phyloP scores from a whole-genome alignment of 2,797 vertebrate genomes.

The Chiroxiphia lanceolata region DNA sequence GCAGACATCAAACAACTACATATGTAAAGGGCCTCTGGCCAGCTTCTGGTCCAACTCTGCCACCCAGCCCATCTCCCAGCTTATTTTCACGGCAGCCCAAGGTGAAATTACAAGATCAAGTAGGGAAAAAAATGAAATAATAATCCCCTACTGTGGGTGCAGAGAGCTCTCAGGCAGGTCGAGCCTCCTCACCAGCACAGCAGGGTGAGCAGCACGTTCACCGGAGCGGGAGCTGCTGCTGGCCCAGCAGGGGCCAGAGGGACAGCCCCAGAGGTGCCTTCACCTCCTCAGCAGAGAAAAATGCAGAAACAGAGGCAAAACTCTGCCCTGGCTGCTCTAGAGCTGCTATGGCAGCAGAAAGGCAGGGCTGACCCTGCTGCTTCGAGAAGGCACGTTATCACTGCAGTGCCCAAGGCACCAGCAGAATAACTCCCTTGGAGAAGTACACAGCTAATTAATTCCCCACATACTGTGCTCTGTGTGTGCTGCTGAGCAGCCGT shows the following conservation, averaged over 20 bases:
- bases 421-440: background rate
- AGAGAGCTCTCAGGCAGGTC: background rate
- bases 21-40: slow-evolving; percentile 21
- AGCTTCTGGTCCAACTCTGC: background rate
- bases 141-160: background rate
- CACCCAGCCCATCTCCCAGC: background rate
- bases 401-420: background rate
- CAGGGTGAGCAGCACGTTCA: fast-evolving
- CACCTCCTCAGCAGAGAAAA: background rate
- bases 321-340: background rate
- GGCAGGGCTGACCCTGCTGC: slow-evolving; percentile 20
- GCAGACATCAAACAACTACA: slow-evolving; percentile 36
- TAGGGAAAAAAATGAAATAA: background rate
- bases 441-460: slow-evolving; percentile 42
- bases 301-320: background rate
- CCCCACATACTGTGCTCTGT: background rate
- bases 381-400: background rate
- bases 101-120: slow-evolving; percentile 12
- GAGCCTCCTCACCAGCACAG: background rate
- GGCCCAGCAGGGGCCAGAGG: background rate
- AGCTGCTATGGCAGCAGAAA: background rate
- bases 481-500: background rate
- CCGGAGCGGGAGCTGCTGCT: fast-evolving
- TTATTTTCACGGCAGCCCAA: slow-evolving; percentile 12
- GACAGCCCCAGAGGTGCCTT: background rate